Conservation (phyloP, 2,797 vertebrate genomes). For the Sebastes vulpes region DNA sequence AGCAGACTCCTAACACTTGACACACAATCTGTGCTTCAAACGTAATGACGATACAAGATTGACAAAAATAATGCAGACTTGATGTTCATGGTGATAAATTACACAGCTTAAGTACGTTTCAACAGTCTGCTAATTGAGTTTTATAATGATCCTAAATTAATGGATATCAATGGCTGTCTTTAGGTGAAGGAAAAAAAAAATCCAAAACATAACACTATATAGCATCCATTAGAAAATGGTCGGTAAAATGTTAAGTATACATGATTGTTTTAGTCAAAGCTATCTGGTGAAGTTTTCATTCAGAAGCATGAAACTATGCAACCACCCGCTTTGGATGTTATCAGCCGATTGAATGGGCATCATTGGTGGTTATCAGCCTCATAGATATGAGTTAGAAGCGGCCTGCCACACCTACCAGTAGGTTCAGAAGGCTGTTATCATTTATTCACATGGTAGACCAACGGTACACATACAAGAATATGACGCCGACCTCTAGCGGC, state of each 20-base stretch:
- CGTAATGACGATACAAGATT: background rate
- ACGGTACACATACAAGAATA: too few species aligned
- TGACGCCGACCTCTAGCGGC: too few species aligned
- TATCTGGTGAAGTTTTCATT: accelerated
- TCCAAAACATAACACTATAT: background rate
- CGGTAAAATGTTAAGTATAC: background rate
- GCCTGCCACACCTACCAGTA: background rate
- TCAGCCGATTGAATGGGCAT: background rate
- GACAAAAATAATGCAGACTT: background rate
- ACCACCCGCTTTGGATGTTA: background rate
- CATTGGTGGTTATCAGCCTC: background rate
- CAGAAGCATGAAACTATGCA: too few species aligned
- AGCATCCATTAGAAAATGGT: background rate
- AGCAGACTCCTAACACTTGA: background rate
- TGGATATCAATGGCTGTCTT: background rate
- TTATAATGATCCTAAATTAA: background rate
- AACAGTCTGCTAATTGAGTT: background rate
- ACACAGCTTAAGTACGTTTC: background rate
- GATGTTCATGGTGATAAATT: background rate
- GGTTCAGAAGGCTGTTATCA: background rate
- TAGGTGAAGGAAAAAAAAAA: background rate
- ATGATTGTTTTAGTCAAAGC: background rate
- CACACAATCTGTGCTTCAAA: background rate
- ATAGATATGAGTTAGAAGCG: background rate
- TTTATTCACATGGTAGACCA: background rate